Evolutionary conservation across 2,888 invertebrate species (phyloP), one percentile per base, ranked within the genome.

Genomic region (Phengaris arion): DNA sequence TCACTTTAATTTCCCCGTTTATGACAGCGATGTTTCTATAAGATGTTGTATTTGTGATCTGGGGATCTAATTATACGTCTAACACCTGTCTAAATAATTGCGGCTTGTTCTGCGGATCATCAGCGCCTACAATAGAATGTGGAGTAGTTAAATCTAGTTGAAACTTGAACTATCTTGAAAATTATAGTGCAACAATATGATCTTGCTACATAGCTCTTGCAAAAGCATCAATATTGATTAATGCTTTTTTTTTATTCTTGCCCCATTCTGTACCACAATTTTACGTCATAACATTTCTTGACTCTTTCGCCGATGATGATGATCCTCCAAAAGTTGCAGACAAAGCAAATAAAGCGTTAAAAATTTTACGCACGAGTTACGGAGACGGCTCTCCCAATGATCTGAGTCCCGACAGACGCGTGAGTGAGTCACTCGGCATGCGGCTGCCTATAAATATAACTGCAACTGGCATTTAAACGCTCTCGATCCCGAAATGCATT

Each of bases 381-480:
- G 81, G 80, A 80, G 81, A 82, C 86, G 89, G 91, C 87, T 89
- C 89, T 89, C 89, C 91, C 90, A 83, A 85, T 6, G 90, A 87
- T 89, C 89, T 89, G 64, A 64, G 64, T 64, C 89, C 90, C 90
- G 83, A 85, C 87, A 89, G 90, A 89, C 89, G 88, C 81, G 83
- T 86, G 87, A 85, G 84, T 85, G 85, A 85, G 84, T 91, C 92
- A 91, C 85, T 91, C 91, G 82, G 82, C 80, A 81, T 79, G 81
- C 83, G 88, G 88, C 86, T 86, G 89, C 88, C 89, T 92, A 92
- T 91, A 90, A 92, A 92, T 93, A 93, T 88, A 79, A 84, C 82
- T 86, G 85, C 89, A 86, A 86, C 89, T 93, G 93, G 92, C 93
- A 93, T 93, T 93, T 92, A 85, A 87, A 85, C 86, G 91, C 83